These are phyloP conservation scores for Nibea albiflora DNA, from an alignment of 2,113 vertebrate species.

Conservation along the genomic window DNA sequence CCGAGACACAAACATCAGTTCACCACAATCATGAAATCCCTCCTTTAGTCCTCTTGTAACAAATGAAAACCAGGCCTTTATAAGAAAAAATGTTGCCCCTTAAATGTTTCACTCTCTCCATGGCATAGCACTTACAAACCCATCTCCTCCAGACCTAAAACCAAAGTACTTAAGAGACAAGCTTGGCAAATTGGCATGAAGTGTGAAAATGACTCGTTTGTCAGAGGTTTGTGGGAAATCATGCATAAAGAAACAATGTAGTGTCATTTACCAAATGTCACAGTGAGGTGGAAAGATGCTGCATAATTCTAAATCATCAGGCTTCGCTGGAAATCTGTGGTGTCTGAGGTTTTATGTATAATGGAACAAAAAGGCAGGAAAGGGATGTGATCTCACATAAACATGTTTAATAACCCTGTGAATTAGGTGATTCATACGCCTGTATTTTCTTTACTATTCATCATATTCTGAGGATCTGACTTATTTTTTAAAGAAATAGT, in stretches of 20 bases:
- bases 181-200: slow-evolving; percentile 16
- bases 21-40: not conserved
- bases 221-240: slow-evolving; percentile 27
- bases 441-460: not conserved
- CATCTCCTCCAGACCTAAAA: slow-evolving; percentile 20
- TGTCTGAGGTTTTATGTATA: slow-evolving; percentile 37
- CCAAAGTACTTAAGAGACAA: not conserved
- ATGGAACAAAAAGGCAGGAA: slow-evolving; percentile 1
- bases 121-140: slow-evolving; percentile 9
- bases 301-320: slow-evolving; percentile 24
- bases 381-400: not conserved
- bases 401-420: not conserved
- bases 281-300: slow-evolving; percentile 25
- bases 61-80: not conserved
- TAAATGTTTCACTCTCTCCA: not conserved
- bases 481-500: not conserved
- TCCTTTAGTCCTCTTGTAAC: not conserved
- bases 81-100: slow-evolving; percentile 3
- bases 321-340: slow-evolving; percentile 34
- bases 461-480: not conserved
- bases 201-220: slow-evolving; percentile 39
- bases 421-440: not conserved
- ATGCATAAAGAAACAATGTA: not conserved
- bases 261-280: slow-evolving; percentile 27
- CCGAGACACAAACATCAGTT: slow-evolving; percentile 14